These are phyloP conservation scores for Pampusana beccarii DNA, from an alignment of 2,113 vertebrate genomes.

Conservation along the genomic window DNA sequence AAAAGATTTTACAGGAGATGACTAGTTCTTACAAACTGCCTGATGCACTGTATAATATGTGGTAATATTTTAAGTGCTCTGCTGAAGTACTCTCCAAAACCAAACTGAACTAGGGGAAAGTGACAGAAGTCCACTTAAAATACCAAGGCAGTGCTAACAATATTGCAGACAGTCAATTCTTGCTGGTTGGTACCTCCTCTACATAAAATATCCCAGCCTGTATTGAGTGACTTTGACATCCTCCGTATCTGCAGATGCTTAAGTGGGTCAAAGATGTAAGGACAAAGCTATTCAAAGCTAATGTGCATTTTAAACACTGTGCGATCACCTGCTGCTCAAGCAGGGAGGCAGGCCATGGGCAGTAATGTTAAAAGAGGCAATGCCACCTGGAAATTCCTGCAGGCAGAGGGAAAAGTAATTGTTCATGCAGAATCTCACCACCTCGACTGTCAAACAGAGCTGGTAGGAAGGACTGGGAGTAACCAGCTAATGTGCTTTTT, in stretches of 20 bases:
- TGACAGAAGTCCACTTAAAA: neutral
- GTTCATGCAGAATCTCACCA: neutral
- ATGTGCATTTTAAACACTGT: neutral
- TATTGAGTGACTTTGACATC: neutral
- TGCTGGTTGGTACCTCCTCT: neutral
- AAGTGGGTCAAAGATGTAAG: neutral
- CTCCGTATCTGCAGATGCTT: neutral
- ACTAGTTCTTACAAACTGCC: constrained; percentile 27
- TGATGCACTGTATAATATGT: constrained; percentile 12
- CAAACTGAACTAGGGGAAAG: neutral
- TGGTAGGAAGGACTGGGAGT: neutral
- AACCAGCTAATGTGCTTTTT: neutral
- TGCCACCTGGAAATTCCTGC: neutral
- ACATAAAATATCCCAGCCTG: neutral
- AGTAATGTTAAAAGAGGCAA: neutral
- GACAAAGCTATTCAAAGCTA: neutral
- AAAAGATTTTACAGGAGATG: constrained; percentile 28
- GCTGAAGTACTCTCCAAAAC: neutral
- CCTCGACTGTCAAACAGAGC: fast-evolving
- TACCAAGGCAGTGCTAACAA: neutral
- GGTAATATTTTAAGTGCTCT: neutral
- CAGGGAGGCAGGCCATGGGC: neutral
- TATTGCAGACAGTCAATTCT: neutral
- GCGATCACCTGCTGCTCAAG: neutral
- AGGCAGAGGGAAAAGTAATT: neutral